Base-by-base conservation (phyloP, 1,140 invertebrate genomes). In the Sitobion miscanthi region DNA sequence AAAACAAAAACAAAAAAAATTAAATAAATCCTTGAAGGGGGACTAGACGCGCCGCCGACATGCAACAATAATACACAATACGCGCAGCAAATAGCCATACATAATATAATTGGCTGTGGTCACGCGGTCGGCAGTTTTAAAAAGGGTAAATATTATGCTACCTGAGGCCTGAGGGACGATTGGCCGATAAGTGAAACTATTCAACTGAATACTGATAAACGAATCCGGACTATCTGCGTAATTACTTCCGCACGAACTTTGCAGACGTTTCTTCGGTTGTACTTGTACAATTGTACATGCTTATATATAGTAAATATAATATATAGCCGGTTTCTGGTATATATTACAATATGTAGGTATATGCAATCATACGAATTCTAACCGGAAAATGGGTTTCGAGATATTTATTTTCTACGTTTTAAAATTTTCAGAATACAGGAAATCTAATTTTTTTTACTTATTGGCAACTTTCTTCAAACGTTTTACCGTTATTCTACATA, bases 151-250 rank as follows among this genome's bases (percentile, higher is more conserved):
- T 45, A 42, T 45, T 85, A 25, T n/a, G 42, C 14, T 14, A 86
- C n/a, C 47, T 30, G 8, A 25, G 5, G 17, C n/a, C 47, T 30
- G 8, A 25, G 5, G 17, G 14, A 52, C 14, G 86, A 52, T 87
- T 87, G 86, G 3, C 45, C 17, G 49, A 54, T 89, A 89, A 89
- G 49, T 89, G 49, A 89, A 38, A 89, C 49, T 52, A 54, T 89
- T 89, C 52, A 89, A 54, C n/a, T 35, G 62, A 77, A 35, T 77
- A 35, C 62, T 77, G 85, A 47, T 38, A n/a, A 47, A 87, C 45
- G 23, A 20, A 87, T 87, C n/a, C 47, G 25, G n/a, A 87, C 17
- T 87, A 49, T 85, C 83, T 85, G 23, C 42, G 21, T 85, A 42
- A 85, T 85, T 77, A 77, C 62, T 85, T 85, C 42, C 38, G 23